Conservation (phyloP, 2,888 invertebrate species). For the Antheraea yamamai region DNA sequence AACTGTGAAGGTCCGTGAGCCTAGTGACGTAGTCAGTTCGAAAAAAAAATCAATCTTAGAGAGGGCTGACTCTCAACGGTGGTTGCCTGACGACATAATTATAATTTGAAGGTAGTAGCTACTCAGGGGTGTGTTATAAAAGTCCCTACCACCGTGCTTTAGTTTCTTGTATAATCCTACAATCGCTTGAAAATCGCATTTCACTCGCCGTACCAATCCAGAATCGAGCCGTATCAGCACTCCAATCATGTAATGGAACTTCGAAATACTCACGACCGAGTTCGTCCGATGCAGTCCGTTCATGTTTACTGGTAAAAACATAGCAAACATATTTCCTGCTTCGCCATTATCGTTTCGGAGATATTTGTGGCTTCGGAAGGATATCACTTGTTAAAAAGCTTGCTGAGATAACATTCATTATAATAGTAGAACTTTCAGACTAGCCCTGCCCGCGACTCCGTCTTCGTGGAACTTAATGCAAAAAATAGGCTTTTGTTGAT, state of each 20-base stretch:
- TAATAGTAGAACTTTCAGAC: neutral
- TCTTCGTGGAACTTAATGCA: too few species aligned
- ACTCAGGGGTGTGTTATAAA: too few species aligned
- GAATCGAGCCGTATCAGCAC: conserved; percentile 40
- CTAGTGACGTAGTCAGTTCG: too few species aligned
- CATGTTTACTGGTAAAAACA: conserved; percentile 22
- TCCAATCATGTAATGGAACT: conserved; percentile 55
- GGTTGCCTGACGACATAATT: too few species aligned
- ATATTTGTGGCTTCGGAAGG: neutral
- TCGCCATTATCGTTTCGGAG: conserved; percentile 16
- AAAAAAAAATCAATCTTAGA: too few species aligned
- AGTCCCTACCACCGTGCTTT: too few species aligned
- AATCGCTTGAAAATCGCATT: neutral
- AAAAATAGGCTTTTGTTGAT: too few species aligned
- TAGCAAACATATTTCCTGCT: conserved; percentile 15
- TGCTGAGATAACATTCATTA: neutral
- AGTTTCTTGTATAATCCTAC: neutral
- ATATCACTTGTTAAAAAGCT: neutral
- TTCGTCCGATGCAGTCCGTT: conserved; percentile 31
- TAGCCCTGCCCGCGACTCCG: neutral
- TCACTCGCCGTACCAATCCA: conserved; percentile 21
- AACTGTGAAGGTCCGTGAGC: too few species aligned
- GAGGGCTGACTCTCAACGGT: too few species aligned
- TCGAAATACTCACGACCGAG: conserved; percentile 25
- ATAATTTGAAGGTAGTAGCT: too few species aligned